Evolutionary conservation across 2,113 vertebrate genomes (phyloP), one percentile per base, ranked within the genome.

Genomic region (Paedocypris sp.): DNA sequence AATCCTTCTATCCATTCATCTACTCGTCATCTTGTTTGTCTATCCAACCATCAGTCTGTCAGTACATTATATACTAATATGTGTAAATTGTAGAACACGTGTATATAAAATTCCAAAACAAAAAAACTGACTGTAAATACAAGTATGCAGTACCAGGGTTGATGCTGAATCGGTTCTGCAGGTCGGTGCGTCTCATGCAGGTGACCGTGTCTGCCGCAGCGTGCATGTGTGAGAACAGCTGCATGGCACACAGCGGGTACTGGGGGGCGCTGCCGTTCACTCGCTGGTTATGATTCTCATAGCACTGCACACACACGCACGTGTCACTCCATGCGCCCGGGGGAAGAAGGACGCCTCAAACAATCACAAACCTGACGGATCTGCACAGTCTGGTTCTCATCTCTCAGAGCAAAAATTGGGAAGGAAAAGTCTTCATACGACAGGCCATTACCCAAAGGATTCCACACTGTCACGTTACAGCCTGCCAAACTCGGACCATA

Each of bases 231-330:
- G 94, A 87, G 63, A 73, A 90, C 0, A 98, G 88, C 87, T 98
- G 89, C 92, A 98, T 91, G 38, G 94, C 91, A 0, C 94, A 98
- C 1, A 98, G 85, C 0, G 93, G 94, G 67, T 90, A 91, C 50
- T 51, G 13, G 0, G 92, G 92, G 0, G 3, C 59, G 0, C 82
- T 79, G 28, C 85, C 87, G 0, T 85, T 90, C 11, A 33, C 35
- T 0, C 75, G 72, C 0, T 68, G 56, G 12, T 97, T 96, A 58
- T 96, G 91, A 1, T 86, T 82, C 4, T 75, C 68, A 29, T 83
- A 93, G 71, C 93, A 97, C 93, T 97, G 68, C 2, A 9, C 6
- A 66, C 0, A 43, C 5, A 46, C 11, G 68, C 3, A 38, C 10
- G 25, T 4, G 32, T 9, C n/a, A n/a, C n/a, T n/a, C n/a, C n/a